A percentile compares a stretch with the other conserved stretches of the same genome.
phyloP scores from a whole-genome alignment of 2,113 vertebrate species.

The Prietella phreatophila region DNA sequence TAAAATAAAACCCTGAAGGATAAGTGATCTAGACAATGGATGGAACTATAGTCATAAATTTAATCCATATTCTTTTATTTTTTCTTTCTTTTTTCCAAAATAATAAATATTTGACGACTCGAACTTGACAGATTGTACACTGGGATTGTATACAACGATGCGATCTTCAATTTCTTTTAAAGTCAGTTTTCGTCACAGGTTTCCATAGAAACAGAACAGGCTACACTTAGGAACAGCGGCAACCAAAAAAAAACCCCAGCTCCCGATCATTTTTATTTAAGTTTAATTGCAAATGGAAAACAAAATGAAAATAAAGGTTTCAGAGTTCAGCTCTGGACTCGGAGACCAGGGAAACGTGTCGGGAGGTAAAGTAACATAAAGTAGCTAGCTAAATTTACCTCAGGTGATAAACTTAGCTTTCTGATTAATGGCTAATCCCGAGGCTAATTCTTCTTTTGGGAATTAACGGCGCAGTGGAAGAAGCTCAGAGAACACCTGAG shows the following conservation, averaged over 20 bases:
- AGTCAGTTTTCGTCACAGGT: background rate
- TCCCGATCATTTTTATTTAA: background rate
- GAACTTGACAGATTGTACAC: background rate
- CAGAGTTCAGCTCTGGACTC: background rate
- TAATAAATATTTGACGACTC: background rate
- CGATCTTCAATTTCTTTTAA: background rate
- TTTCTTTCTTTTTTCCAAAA: background rate
- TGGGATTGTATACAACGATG: background rate
- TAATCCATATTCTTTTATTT: too few species aligned
- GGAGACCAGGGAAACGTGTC: background rate
- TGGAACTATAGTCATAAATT: too few species aligned
- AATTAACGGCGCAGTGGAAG: background rate
- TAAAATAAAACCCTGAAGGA: too few species aligned
- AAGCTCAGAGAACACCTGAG: background rate
- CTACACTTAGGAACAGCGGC: background rate
- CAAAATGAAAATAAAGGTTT: background rate
- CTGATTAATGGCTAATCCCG: background rate
- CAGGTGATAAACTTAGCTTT: background rate
- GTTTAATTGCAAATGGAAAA: too few species aligned
- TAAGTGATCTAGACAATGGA: too few species aligned
- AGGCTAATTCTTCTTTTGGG: background rate
- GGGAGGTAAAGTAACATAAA: background rate
- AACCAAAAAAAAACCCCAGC: background rate
- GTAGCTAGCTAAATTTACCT: background rate
- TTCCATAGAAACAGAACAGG: constrained; percentile 28